phyloP scores from a whole-genome alignment of 2,797 vertebrate species.

The Carduelis carduelis region DNA sequence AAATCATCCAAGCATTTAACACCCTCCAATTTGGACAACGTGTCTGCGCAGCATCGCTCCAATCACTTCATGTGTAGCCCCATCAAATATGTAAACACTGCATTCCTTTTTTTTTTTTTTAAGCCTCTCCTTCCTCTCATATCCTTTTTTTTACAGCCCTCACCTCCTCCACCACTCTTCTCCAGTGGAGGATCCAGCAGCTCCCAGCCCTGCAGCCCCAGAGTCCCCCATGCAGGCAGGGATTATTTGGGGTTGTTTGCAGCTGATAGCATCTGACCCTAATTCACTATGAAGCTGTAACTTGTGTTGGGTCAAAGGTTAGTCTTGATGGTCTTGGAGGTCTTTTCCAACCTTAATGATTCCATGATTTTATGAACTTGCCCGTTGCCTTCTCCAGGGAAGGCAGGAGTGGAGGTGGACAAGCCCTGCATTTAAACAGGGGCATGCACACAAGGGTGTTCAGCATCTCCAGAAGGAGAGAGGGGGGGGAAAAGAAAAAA shows the following conservation, averaged over 20 bases:
- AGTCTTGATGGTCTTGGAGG: not conserved
- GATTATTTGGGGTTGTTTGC: not conserved
- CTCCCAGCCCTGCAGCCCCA: not conserved
- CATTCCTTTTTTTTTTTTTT: not conserved
- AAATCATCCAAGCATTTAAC: conserved; percentile 38
- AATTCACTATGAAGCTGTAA: not conserved
- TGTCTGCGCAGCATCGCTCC: conserved; percentile 2
- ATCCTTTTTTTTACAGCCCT: not conserved
- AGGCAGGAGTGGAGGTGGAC: not conserved
- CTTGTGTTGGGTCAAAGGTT: not conserved
- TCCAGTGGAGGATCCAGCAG: not conserved
- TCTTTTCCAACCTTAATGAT: not conserved
- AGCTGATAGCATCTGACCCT: not conserved
- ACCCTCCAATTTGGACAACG: not conserved
- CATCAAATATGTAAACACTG: conserved; percentile 1
- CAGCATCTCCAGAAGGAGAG: not conserved
- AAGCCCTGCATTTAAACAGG: not conserved
- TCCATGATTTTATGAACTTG: not conserved
- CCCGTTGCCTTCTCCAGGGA: not conserved
- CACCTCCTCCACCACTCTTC: not conserved
- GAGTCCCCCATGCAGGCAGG: not conserved
- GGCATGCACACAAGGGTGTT: not conserved
- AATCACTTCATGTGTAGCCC: not conserved
- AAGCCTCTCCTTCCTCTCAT: not conserved
- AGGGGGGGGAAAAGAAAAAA: no score